Base-by-base conservation (phyloP, 2,797 vertebrate species). In the Enteromius thamalakanensis region DNA sequence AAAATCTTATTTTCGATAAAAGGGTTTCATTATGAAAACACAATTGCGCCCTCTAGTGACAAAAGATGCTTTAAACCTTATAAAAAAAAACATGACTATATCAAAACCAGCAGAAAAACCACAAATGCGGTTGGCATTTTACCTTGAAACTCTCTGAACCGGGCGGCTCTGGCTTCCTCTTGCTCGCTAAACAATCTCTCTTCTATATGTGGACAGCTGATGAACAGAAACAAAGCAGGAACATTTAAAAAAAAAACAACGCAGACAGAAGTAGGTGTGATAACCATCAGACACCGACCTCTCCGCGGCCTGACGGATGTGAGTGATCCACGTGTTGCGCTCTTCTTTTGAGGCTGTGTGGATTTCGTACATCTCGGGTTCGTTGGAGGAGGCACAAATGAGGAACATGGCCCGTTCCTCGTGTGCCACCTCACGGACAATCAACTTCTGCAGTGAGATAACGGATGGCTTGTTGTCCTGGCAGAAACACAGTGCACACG, bases 61-160 rank as follows among this genome's bases (percentile, higher is more conserved):
- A 45, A 45, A 40, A 53, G 6, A 89, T 19, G 2, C 9, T 10
- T 23, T 37, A 70, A 37, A 42, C 3, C 49, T 17, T 8, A 10
- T 34, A 51, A 23, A 5, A 11, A 51, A 23, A 5, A 11, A 10
- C 40, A 62, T 29, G 4, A 64, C 9, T 65, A 34, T 15, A 21
- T 21, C 1, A 21, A 45, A 42, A 32, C 15, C 17, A 78, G 60
- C 58, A 37, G 1, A 76, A 67, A 40, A 42, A 14, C 9, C 10
- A 40, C 2, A 3, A 42, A 69, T 15, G n/a, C 9, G 21, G 12
- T 10, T 77, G 3, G 45, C 4, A 10, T 69, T 76, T 93, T 92
- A 99, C 98, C 97, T 94, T 97, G 97, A 89, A 97, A 96, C 62
- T 97, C 97, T 90, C 91, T 95, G 21, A 98, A 91, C 83, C 93